A percentile compares a stretch with the other conserved stretches of the same genome.
Conservation (phyloP, 1,140 invertebrate genomes). For the Drosophila sp. region DNA sequence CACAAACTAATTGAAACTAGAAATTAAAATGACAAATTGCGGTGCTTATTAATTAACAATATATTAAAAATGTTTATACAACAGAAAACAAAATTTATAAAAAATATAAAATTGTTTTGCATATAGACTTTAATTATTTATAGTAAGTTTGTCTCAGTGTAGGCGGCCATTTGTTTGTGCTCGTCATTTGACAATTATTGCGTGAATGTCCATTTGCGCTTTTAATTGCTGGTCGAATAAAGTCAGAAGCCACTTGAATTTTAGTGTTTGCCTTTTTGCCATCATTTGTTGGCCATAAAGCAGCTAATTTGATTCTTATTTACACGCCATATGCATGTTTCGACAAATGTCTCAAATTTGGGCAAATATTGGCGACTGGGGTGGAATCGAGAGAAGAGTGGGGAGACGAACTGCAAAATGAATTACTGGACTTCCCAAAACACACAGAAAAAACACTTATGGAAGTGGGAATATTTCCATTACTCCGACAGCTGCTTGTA, state of each 20-base stretch:
- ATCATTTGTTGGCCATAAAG: conserved; percentile 32
- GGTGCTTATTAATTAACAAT: background rate
- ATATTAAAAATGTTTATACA: background rate
- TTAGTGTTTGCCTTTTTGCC: conserved; percentile 25
- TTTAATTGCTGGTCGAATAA: conserved; percentile 17
- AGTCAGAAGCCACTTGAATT: conserved; percentile 31
- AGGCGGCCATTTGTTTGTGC: conserved; percentile 9
- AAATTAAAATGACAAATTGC: background rate
- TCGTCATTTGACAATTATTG: conserved; percentile 63
- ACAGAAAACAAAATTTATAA: background rate
- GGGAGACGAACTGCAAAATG: background rate
- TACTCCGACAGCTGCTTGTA: conserved; percentile 68
- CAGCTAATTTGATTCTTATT: conserved; percentile 31
- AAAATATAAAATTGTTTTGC: background rate
- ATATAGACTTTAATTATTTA: background rate
- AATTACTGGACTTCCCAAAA: background rate
- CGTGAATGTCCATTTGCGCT: conserved; percentile 61
- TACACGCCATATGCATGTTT: conserved; percentile 40
- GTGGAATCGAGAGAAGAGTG: background rate
- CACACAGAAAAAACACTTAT: conserved; percentile 5
- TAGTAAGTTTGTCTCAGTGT: conserved; percentile 12
- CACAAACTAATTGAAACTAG: conserved; percentile 2
- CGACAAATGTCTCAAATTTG: conserved; percentile 12
- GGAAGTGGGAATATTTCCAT: conserved; percentile 25
- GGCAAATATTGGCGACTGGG: background rate